phyloP scores from a whole-genome alignment of 1,140 invertebrate species.

The Drosophila arizonae region DNA sequence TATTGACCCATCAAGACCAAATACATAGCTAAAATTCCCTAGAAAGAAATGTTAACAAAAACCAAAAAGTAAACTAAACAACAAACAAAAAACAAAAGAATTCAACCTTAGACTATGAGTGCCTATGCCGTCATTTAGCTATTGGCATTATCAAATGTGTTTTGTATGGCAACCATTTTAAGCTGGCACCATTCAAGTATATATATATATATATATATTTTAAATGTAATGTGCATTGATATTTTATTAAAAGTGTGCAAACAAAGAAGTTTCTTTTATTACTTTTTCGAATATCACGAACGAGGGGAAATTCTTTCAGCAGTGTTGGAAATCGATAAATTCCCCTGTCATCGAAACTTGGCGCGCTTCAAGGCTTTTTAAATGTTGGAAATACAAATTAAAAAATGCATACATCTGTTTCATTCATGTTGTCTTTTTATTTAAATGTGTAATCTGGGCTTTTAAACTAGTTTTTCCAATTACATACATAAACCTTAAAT shows the following conservation, averaged over 20 bases:
- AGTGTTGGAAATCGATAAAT: constrained; percentile 3
- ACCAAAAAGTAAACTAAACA: neutral
- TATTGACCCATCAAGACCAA: constrained; percentile 9
- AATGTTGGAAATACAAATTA: neutral
- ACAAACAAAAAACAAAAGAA: neutral
- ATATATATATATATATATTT: neutral
- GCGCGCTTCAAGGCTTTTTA: neutral
- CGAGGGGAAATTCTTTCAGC: neutral
- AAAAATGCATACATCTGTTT: constrained; percentile 12
- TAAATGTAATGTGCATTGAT: constrained; percentile 10
- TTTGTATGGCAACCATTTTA: constrained; percentile 16
- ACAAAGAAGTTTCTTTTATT: neutral
- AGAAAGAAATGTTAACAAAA: neutral
- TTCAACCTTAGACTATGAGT: constrained; percentile 18
- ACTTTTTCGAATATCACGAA: neutral
- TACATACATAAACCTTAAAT: constrained; percentile 48
- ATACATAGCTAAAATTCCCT: neutral
- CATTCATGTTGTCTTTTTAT: constrained; percentile 42
- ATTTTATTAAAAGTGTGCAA: constrained; percentile 29
- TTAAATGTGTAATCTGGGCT: constrained; percentile 23
- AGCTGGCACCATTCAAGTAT: constrained; percentile 9
- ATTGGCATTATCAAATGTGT: constrained; percentile 12
- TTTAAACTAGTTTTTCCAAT: constrained; percentile 51
- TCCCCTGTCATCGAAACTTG: neutral
- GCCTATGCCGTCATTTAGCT: constrained; percentile 6